phyloP scores from a whole-genome alignment of 1,140 invertebrate genomes.

The Euglossa dilemma region DNA sequence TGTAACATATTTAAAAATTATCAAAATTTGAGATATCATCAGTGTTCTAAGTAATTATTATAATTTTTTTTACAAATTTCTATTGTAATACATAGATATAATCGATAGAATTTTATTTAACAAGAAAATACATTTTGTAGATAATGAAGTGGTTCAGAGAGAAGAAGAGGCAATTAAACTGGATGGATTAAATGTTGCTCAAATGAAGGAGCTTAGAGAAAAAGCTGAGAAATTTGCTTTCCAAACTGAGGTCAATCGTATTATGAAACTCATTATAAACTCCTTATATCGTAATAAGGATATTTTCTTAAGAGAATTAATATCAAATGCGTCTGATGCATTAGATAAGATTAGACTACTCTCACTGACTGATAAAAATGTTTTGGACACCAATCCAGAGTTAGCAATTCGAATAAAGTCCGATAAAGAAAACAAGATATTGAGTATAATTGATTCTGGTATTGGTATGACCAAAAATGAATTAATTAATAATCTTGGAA shows the following conservation, averaged over 20 bases:
- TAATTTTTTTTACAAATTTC: background rate
- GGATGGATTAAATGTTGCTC: constrained; percentile 96
- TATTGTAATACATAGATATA: too few relatives aligned
- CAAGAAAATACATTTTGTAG: constrained; percentile 78
- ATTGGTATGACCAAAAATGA: constrained; percentile 99
- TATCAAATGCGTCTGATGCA: constrained; percentile 98
- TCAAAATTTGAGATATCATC: too few relatives aligned
- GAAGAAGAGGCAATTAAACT: constrained; percentile 99
- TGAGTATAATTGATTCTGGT: constrained; percentile 98
- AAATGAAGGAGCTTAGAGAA: constrained; percentile 95
- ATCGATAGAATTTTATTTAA: background rate
- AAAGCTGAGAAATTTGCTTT: constrained; percentile 97
- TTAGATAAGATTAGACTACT: constrained; percentile 97
- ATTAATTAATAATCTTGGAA: constrained; percentile 97
- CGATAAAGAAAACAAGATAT: constrained; percentile 96
- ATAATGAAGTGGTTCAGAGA: constrained; percentile 90
- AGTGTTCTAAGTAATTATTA: background rate
- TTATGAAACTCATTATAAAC: constrained; percentile 99
- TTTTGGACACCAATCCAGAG: constrained; percentile 91
- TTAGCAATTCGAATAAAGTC: constrained; percentile 97
- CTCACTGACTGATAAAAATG: constrained; percentile 92
- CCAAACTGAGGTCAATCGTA: constrained; percentile 98
- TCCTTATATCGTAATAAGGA: constrained; percentile 99
- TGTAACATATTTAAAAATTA: too few relatives aligned
- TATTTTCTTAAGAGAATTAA: constrained; percentile 98